Base-by-base conservation (phyloP, 2,888 invertebrate genomes). In the Temnothorax ravouxi region DNA sequence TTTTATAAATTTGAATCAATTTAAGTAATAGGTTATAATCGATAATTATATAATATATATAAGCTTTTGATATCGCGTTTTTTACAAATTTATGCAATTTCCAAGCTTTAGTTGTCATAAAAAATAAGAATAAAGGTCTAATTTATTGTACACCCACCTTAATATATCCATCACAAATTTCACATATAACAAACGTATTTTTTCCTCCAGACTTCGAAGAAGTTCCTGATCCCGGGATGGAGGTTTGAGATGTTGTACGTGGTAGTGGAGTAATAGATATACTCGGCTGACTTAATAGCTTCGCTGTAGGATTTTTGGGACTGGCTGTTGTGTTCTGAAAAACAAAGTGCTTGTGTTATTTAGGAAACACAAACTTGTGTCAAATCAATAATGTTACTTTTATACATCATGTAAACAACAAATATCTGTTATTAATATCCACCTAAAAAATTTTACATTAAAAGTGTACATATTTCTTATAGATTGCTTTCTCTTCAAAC, bases 161-260 rank as follows among this genome's bases (percentile, higher is more conserved):
- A 87, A 99, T 99, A 94, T 99, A 99, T 34, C 99, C 99, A 93
- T 99, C 99, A 95, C 99, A 99, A 88, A 99, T 99, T 95, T 99
- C 99, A 95, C 99, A 99, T 90, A 99, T 98, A 88, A 99, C 98
- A 95, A 98, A 98, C 44, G 97, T 97, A 91, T 97, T 97, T 95
- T 98, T 98, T 88, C 96, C 96, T 74, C 96, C 93, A 86, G 94
- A 93, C 83, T 95, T 94, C 3, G 94, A 92, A 75, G 95, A 93
- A 56, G 94, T 92, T 52, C 94, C 94, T 29, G 95, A 93, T 66
- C 95, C 94, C 80, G 95, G 91, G 87, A 93, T 91, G 18, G 95
- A 92, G 34, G 95, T 91, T 88, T 95, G 93, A 18, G 95, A 93
- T 62, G 95, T 95, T 86, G 96, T 94, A 87, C 98, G 96, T 89